Base-by-base conservation (phyloP, 2,888 invertebrate genomes). In the Dryobotodes eremita region DNA sequence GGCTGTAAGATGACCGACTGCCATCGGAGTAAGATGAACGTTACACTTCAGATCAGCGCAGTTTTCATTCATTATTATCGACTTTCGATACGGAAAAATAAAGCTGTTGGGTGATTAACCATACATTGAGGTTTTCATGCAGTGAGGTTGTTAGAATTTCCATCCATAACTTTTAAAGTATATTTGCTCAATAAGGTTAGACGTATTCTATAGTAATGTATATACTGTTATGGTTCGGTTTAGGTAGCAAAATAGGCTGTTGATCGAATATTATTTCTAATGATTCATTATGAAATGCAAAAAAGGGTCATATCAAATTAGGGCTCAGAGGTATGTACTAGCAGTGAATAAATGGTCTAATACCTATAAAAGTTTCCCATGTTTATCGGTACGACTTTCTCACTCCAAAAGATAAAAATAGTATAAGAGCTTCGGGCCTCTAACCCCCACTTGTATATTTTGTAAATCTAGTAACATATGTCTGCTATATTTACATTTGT, bases 1-100 rank as follows among this genome's bases (percentile, higher is more conserved):
- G 7, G 48, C 59, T 80, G 85, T 55, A 55, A 66, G 81, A 55
- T 66, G 81, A 80, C 42, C 81, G 81, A 57, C 10, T 77, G 66
- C 50, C 31, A 81, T 59, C 71, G 23, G 59, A 69, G 26, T 59
- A 53, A 57, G 50, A 71, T 59, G 68, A 48, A 61, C 75, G 62
- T 42, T 59, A 23, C 36, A 46, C 42, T 59, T 72, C 62, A 36
- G 57, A 48, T 36, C 23, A 73, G 62, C 15, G 23, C 53, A 62
- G 26, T 15, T 69, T 69, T 55, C n/a, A 66, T 42, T 26, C 20
- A 59, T 80, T 70, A 68, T 46, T 62, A 64, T 23, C 46, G 20
- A 23, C n/a, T 65, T 46, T 66, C 6, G 57, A 59, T 23, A 50
- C 11, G 53, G 36, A 73, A 61, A 13, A 20, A 46, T 26, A 17